Conservation (phyloP, 2,113 vertebrate genomes). For the Eidolon helvum region DNA sequence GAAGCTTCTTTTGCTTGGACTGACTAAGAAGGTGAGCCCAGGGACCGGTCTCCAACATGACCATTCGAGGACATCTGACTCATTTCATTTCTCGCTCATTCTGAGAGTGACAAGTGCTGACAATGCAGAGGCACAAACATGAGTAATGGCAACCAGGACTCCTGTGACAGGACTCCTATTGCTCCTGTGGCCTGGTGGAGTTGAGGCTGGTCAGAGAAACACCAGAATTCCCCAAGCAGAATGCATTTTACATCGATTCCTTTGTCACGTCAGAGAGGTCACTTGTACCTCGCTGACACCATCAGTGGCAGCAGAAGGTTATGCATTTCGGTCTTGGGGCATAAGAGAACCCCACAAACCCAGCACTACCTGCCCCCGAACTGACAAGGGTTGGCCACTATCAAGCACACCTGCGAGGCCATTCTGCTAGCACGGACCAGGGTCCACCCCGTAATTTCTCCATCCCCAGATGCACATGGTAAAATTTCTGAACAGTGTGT, state of each 20-base stretch:
- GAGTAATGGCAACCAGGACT: neutral
- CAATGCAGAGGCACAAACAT: rapidly evolving
- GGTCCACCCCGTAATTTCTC: neutral
- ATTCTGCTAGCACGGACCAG: neutral
- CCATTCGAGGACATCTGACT: neutral
- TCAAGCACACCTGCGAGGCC: neutral
- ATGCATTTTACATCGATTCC: rapidly evolving
- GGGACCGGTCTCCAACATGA: neutral
- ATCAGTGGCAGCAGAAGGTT: neutral
- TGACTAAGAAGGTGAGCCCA: neutral
- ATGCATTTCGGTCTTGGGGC: neutral
- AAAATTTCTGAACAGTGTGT: neutral
- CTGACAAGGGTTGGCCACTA: neutral
- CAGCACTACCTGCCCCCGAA: neutral
- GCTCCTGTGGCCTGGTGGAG: neutral
- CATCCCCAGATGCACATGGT: neutral
- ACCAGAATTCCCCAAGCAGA: neutral
- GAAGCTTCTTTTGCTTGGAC: neutral
- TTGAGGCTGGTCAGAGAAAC: neutral
- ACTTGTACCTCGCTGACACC: neutral
- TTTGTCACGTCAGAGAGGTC: neutral
- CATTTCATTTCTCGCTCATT: neutral
- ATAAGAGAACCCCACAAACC: neutral
- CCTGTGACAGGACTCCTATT: rapidly evolving
- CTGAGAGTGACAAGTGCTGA: rapidly evolving